phyloP scores from a whole-genome alignment of 2,888 invertebrate genomes.

The Drosophila mulleri region DNA sequence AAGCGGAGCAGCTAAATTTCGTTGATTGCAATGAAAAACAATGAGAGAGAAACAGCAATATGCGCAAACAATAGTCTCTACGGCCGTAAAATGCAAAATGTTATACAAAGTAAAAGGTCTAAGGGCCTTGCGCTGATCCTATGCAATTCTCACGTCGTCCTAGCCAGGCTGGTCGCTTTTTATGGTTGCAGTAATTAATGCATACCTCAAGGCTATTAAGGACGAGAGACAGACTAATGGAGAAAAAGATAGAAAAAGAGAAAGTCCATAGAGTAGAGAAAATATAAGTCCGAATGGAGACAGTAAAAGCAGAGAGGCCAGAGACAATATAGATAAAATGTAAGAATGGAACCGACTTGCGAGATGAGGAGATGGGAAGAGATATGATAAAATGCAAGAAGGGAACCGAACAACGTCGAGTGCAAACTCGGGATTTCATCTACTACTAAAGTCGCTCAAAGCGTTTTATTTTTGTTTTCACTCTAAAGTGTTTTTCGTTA shows the following conservation, averaged over 20 bases:
- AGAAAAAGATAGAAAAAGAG: neutral
- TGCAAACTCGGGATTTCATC: conserved; percentile 7
- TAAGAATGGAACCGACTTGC: neutral
- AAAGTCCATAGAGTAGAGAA: neutral
- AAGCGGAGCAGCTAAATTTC: conserved; percentile 59
- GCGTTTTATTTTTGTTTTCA: conserved; percentile 3
- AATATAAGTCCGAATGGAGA: conserved; percentile 20
- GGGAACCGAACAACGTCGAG: neutral
- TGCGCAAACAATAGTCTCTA: conserved; percentile 48
- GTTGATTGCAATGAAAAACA: conserved; percentile 58
- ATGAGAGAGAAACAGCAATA: conserved; percentile 16
- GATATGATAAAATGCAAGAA: conserved; percentile 2
- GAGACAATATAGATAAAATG: conserved; percentile 45
- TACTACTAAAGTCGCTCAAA: conserved; percentile 1
- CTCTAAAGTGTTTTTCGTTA: conserved; percentile 18
- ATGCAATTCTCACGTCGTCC: conserved; percentile 41
- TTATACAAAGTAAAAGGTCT: conserved; percentile 73
- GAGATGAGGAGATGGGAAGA: neutral
- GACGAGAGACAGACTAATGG: neutral
- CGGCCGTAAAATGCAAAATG: conserved; percentile 70
- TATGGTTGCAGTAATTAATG: conserved; percentile 78
- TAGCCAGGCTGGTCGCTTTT: conserved; percentile 51
- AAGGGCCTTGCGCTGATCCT: conserved; percentile 27
- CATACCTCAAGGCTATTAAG: conserved; percentile 76
- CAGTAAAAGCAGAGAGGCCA: conserved; percentile 30